Percentiles rank a stretch among this genome's conserved stretches.
Conservation (phyloP, 2,888 invertebrate species). For the Julus scandinavius region DNA sequence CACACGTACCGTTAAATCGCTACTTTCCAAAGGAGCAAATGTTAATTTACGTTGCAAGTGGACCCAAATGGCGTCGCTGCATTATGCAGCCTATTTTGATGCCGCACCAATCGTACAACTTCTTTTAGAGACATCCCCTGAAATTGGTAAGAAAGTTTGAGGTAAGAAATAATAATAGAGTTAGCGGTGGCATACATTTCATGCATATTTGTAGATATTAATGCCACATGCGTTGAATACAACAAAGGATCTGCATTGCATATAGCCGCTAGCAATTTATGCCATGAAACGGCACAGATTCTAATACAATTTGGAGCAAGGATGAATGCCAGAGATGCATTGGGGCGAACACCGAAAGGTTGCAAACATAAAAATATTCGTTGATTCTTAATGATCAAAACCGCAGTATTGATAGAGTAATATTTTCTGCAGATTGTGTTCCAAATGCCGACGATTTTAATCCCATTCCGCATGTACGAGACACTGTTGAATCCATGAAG, state of each 20-base stretch:
- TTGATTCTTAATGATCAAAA: no score
- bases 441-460: conserved; percentile 65
- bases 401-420: no score
- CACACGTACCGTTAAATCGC: conserved; percentile 61
- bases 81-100: conserved; percentile 70
- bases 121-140: conserved; percentile 64
- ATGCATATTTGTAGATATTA: conserved; percentile 64
- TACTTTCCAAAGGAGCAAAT: conserved; percentile 66
- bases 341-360: conserved; percentile 62
- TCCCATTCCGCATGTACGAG: conserved; percentile 65
- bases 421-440: conserved; percentile 65
- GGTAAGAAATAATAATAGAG: not conserved
- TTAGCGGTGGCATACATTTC: not conserved
- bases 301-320: conserved; percentile 66
- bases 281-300: conserved; percentile 66
- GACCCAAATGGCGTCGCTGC: conserved; percentile 69
- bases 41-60: conserved; percentile 67
- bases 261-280: conserved; percentile 68
- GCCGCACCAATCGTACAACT: conserved; percentile 66
- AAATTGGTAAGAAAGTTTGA: conserved; percentile 61
- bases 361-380: not conserved
- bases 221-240: conserved; percentile 68
- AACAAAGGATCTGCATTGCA: conserved; percentile 68
- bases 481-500: conserved; percentile 64
- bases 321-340: conserved; percentile 61